phyloP scores from a whole-genome alignment of 1,140 invertebrate species.

The Ceratina japonica region DNA sequence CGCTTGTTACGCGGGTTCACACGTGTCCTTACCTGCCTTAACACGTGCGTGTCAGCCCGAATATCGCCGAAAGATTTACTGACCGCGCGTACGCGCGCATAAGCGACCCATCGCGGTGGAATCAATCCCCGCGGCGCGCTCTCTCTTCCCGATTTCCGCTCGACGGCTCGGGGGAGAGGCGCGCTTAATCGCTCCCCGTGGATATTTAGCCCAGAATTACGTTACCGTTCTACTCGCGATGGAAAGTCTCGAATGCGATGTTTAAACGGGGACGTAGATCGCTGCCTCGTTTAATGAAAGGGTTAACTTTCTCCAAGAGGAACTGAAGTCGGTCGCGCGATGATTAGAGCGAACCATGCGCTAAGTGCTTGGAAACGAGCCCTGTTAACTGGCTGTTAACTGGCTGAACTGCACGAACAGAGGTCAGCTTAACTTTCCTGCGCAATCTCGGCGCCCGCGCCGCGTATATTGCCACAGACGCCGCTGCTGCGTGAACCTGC shows the following conservation, averaged over 20 bases:
- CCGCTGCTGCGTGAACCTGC: too few relatives aligned
- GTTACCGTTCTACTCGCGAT: not conserved
- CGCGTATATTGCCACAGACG: too few relatives aligned
- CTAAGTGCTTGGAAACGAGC: not conserved
- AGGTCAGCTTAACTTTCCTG: not conserved
- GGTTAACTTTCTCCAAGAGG: not conserved
- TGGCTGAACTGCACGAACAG: not conserved
- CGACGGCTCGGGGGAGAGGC: not conserved
- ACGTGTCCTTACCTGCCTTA: conserved; percentile 54
- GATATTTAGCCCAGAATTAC: not conserved
- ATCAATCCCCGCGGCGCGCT: not conserved
- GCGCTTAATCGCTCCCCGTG: not conserved
- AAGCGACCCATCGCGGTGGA: conserved; percentile 17
- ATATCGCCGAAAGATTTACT: conserved; percentile 50
- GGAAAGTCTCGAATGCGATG: not conserved
- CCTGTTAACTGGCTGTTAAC: too few relatives aligned
- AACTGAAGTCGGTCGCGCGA: not conserved
- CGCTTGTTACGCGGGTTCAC: conserved; percentile 53
- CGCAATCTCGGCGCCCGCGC: not conserved
- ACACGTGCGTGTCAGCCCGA: conserved; percentile 31
- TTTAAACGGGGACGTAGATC: not conserved
- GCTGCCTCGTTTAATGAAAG: not conserved
- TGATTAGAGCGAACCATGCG: not conserved
- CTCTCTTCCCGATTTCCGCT: not conserved
- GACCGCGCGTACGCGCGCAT: conserved; percentile 23